Percentiles rank a stretch among this genome's conserved stretches.
phyloP scores from a whole-genome alignment of 2,888 invertebrate genomes.

The Noctua janthe region DNA sequence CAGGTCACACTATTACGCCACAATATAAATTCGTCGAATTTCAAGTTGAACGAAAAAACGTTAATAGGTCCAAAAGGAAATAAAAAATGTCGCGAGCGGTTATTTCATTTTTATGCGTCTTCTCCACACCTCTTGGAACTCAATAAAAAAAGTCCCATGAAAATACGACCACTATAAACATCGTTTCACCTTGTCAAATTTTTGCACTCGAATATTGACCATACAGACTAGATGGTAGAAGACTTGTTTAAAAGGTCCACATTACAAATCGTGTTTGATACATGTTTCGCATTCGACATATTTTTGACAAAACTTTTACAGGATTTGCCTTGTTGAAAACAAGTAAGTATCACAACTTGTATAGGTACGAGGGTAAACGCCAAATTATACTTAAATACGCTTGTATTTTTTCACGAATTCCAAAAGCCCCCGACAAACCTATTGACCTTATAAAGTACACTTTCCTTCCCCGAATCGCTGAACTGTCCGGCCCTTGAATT shows the following conservation, averaged over 20 bases:
- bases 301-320: not conserved
- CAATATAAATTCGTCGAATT: too few relatives aligned
- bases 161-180: too few relatives aligned
- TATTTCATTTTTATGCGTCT: too few relatives aligned
- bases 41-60: too few relatives aligned
- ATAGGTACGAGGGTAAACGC: not conserved
- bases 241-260: not conserved
- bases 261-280: too few relatives aligned
- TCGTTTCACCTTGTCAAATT: too few relatives aligned
- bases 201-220: too few relatives aligned
- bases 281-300: not conserved
- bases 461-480: slow-evolving; percentile 30
- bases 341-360: not conserved
- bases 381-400: not conserved
- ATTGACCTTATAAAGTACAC: slow-evolving; percentile 35
- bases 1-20: too few relatives aligned
- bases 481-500: slow-evolving; percentile 52
- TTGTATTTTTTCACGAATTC: slow-evolving; percentile 9
- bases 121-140: too few relatives aligned
- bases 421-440: slow-evolving; percentile 5
- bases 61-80: too few relatives aligned
- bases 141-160: too few relatives aligned
- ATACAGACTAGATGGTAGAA: not conserved
- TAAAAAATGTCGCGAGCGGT: too few relatives aligned
- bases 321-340: not conserved